Base-by-base conservation (phyloP, 1,140 invertebrate species). In the Lucilia cuprina region DNA sequence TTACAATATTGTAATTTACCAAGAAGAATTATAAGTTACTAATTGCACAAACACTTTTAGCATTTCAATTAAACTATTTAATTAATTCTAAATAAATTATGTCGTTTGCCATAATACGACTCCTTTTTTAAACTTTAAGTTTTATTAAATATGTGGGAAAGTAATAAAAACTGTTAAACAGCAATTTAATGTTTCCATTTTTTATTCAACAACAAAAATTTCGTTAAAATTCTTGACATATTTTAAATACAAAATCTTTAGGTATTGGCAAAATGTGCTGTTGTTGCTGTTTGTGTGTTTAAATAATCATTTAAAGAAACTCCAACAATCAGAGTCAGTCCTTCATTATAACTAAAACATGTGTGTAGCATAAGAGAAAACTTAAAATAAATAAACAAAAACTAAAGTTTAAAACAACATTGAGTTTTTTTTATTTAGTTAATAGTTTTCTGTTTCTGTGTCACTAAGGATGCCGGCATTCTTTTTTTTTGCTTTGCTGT, bases 391-490 rank as follows among this genome's bases (percentile, higher is more conserved):
- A 60, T 60, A 60, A 60, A 60, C n/a, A n/a, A 17, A 41, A 30
- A 60, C n/a, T 60, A 60, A 4, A 70, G 65, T 70, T 70, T 70
- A 70, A 60, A 70, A 21, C 65, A 70, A 70, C 65, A 70, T 70
- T 70, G 19, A 70, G 25, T 70, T 70, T 70, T 55, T 12, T 55
- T 14, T 4, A 1, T 55, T 4, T 70, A 70, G 65, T 70, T 70
- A 30, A 30, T 30, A 30, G 25, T 30, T 30, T 30, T 30, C 25
- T 30, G 25, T 30, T 70, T 70, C 65, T 70, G 65, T 70, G 65
- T 70, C 65, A 70, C 65, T 70, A 70, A 70, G 65, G 65, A 70
- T 70, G 65, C 65, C 65, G 65, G 65, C 19, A 25, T 70, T 70
- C 19, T 70, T 12, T 65, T 60, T 60, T 14, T 60, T 60, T 41